Percentiles rank a stretch among this genome's conserved stretches.
Evolutionary conservation across 2,888 invertebrate genomes (phyloP).

Genomic region (Caenorhabditis sp.): DNA sequence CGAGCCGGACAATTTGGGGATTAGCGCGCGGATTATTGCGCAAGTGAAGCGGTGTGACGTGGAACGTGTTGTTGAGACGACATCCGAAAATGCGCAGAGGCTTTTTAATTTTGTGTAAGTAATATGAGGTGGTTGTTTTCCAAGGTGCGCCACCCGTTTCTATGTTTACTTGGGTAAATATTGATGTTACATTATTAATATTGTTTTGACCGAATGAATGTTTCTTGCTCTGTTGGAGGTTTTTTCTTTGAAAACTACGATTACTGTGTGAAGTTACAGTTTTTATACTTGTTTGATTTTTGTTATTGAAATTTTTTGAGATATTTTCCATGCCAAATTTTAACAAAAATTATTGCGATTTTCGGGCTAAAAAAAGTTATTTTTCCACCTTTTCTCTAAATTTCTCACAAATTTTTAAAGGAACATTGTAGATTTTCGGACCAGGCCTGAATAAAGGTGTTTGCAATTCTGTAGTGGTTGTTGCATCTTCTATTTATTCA

Average conservation of each 20-base stretch:
- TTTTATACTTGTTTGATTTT: too few species aligned
- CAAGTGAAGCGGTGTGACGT: constrained; percentile 64
- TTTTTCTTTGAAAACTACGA: constrained; percentile 17
- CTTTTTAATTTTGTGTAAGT: constrained; percentile 9
- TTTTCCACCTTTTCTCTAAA: not conserved
- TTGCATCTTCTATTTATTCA: not conserved
- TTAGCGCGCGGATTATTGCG: constrained; percentile 72
- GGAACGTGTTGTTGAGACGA: constrained; percentile 67
- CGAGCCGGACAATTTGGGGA: constrained; percentile 70
- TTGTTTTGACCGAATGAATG: not conserved
- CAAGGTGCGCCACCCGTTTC: not conserved
- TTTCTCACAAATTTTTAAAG: not conserved
- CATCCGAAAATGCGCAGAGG: constrained; percentile 70
- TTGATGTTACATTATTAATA: not conserved
- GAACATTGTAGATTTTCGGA: too few species aligned
- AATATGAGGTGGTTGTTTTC: not conserved
- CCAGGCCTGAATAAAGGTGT: too few species aligned
- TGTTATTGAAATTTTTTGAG: too few species aligned
- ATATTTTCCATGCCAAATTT: too few species aligned
- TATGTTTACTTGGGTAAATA: not conserved
- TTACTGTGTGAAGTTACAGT: constrained; percentile 15
- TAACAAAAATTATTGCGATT: too few species aligned
- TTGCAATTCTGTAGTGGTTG: not conserved
- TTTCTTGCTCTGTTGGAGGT: not conserved
- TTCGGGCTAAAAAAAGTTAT: too few species aligned